phyloP scores from a whole-genome alignment of 2,888 invertebrate species.

The Gastrophysa polygoni region DNA sequence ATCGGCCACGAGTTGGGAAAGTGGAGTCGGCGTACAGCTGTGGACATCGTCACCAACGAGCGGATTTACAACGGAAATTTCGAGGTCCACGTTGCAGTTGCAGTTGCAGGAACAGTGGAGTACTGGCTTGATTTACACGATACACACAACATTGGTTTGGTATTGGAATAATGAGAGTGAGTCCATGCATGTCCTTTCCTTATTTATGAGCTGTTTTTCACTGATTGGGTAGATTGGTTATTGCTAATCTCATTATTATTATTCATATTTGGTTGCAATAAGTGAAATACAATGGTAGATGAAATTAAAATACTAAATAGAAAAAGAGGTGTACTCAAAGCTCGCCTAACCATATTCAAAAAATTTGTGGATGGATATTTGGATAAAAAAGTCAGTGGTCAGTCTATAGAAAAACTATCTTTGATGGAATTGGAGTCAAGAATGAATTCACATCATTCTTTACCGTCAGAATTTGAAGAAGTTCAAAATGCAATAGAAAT shows the following conservation, averaged over 20 bases:
- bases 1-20: not conserved
- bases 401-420: constrained; percentile 5
- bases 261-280: not conserved
- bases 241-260: not conserved
- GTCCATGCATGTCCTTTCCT: not conserved
- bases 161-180: not conserved
- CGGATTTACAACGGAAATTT: not conserved
- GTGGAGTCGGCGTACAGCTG: not conserved
- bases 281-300: constrained; percentile 4
- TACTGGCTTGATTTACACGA: not conserved
- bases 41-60: not conserved
- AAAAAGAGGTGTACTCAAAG: constrained; percentile 12
- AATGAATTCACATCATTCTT: not conserved
- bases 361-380: constrained; percentile 14
- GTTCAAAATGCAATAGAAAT: constrained; percentile 9
- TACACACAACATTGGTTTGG: not conserved
- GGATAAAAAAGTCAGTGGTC: not conserved
- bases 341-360: constrained; percentile 11
- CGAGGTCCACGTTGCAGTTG: not conserved
- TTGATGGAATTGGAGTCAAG: constrained; percentile 15
- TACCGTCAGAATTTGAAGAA: constrained; percentile 13
- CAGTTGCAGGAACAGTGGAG: not conserved
- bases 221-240: not conserved
- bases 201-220: not conserved
- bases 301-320: constrained; percentile 8